phyloP scores from a whole-genome alignment of 2,113 vertebrate genomes.

The Calypte anna region DNA sequence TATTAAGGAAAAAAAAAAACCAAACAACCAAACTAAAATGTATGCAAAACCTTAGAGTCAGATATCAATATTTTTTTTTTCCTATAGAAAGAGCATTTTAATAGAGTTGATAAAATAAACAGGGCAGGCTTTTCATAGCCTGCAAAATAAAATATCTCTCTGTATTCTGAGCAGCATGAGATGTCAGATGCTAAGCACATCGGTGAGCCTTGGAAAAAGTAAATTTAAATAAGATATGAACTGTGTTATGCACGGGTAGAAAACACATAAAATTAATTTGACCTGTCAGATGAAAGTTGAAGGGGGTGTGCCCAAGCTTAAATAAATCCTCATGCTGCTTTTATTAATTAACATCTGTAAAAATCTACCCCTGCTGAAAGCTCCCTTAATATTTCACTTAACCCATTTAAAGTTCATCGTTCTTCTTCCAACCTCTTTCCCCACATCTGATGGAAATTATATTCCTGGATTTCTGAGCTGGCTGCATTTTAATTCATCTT shows the following conservation, averaged over 20 bases:
- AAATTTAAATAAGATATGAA: slow-evolving; percentile 79
- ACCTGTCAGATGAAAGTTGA: slow-evolving; percentile 56
- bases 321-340: slow-evolving; percentile 51
- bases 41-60: not conserved
- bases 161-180: slow-evolving; percentile 56
- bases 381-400: slow-evolving; percentile 28
- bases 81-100: not conserved
- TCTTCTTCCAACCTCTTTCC: slow-evolving; percentile 39
- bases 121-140: not conserved
- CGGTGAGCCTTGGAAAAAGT: slow-evolving; percentile 39
- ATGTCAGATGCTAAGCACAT: slow-evolving; percentile 55
- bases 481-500: slow-evolving; percentile 68
- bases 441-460: slow-evolving; percentile 43
- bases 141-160: slow-evolving; percentile 50
- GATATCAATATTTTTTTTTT: not conserved
- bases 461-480: slow-evolving; percentile 46
- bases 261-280: slow-evolving; percentile 58
- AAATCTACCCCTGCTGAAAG: slow-evolving; percentile 38
- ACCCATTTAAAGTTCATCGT: slow-evolving; percentile 27
- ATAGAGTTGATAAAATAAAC: slow-evolving; percentile 27
- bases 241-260: slow-evolving; percentile 37
- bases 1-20: not conserved
- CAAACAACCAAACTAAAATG: not conserved
- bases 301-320: slow-evolving; percentile 28
- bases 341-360: slow-evolving; percentile 67